These are phyloP conservation scores for Anolis carolinensis DNA, from an alignment of 2,113 vertebrate species.

Conservation along the genomic window DNA sequence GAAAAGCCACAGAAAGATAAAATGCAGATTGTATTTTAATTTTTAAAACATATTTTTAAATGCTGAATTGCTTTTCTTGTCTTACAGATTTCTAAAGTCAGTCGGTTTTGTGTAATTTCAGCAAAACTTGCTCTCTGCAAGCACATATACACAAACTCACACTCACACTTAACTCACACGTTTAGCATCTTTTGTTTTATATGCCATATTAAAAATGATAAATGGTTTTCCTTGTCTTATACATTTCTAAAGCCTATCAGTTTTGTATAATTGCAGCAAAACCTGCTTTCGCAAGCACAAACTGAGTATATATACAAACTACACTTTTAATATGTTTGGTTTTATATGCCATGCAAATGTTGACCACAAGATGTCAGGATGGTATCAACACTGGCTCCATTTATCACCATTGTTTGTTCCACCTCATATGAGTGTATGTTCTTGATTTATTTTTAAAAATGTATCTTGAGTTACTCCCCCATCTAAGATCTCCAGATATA, in stretches of 20 bases:
- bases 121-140: not conserved
- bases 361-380: conserved; percentile 69
- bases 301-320: no score
- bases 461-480: no score
- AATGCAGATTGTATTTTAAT: not conserved
- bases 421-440: no score
- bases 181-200: not conserved
- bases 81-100: not conserved
- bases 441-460: no score
- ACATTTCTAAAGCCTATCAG: no score
- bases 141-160: no score
- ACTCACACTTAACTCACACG: no score
- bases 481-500: no score
- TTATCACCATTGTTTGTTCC: not conserved
- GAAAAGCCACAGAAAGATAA: not conserved
- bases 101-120: not conserved
- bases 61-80: not conserved
- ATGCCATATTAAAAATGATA: no score
- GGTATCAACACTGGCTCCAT: conserved; percentile 40
- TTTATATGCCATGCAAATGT: conserved; percentile 14
- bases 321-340: not conserved
- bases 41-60: not conserved
- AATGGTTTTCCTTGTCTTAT: no score
- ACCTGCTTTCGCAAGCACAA: no score
- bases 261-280: no score